Base-by-base conservation (phyloP, 1,140 invertebrate species). In the Drosophila cardini region DNA sequence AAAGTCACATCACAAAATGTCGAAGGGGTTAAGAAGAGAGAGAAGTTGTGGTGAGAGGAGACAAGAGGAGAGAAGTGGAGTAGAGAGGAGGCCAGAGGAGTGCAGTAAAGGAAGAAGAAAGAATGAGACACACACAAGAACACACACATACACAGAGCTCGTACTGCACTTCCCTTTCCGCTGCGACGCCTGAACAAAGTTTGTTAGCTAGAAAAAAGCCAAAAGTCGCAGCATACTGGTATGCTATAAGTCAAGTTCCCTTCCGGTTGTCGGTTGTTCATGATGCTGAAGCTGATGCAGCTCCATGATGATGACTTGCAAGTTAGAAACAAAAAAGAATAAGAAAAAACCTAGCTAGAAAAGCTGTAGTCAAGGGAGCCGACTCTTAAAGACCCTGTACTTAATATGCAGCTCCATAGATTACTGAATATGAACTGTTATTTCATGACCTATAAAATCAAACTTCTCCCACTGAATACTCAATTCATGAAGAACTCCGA, bases 91-190 rank as follows among this genome's bases (percentile, higher is more conserved):
- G 30, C 18, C 10, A 30, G n/a, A 18, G 9, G 43, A 45, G 16
- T 5, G 10, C 9, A 10, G 45, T 1, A 11, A 18, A 26, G 6
- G 15, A 2, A 18, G 43, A 1, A 1, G 10, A 30, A 18, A 18
- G 8, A 10, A 16, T 15, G 26, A 13, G 11, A n/a, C 40, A 18
- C 42, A 45, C 42, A 16, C n/a, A n/a, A n/a, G n/a, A n/a, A n/a
- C n/a, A n/a, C 42, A 6, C 34, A 9, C 36, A 38, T 8, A 15
- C 45, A 21, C 26, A 50, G 16, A 42, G 43, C 10, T 18, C 18
- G 10, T 34, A 13, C 67, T 79, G 83, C 83, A 86, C 79, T 87
- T 86, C 83, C 83, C 79, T 77, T 86, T 87, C 83, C 83, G 83
- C 76, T 87, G 76, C 81, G 70, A 56, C 77, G 75, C 76, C 71